Conservation (phyloP, 1,140 invertebrate genomes). For the Drosophila lini region DNA sequence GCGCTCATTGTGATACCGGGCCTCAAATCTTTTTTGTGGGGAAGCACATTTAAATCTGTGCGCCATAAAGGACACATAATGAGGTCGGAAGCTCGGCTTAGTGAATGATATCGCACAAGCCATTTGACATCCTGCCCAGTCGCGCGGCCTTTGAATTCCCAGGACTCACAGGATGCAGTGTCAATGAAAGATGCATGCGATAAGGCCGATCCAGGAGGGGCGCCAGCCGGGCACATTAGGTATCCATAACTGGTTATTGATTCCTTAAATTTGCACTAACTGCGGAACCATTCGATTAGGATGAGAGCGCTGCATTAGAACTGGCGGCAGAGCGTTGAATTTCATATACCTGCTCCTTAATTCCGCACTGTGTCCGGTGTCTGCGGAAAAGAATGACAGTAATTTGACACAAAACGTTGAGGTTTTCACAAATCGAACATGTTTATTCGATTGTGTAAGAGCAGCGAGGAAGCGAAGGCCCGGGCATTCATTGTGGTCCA, state of each 20-base stretch:
- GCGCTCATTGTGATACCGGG: constrained; percentile 24
- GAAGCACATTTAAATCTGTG: constrained; percentile 36
- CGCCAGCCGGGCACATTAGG: constrained; percentile 38
- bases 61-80: constrained; percentile 30
- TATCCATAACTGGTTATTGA: constrained; percentile 65
- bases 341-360: constrained; percentile 41
- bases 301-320: constrained; percentile 15
- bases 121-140: constrained; percentile 74
- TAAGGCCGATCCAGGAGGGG: constrained; percentile 53
- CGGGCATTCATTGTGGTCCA: constrained; percentile 56
- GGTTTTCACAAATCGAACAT: constrained; percentile 63
- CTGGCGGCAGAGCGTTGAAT: constrained; percentile 15
- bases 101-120: constrained; percentile 77
- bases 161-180: constrained; percentile 67
- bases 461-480: constrained; percentile 4
- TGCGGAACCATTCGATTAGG: constrained; percentile 28
- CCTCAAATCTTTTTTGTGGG: constrained; percentile 19
- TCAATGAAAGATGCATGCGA: constrained; percentile 62
- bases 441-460: constrained; percentile 61
- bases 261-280: constrained; percentile 43
- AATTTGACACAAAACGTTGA: constrained; percentile 73
- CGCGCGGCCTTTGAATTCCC: constrained; percentile 62
- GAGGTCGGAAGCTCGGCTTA: constrained; percentile 45
- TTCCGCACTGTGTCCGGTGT: constrained; percentile 46
- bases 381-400: constrained; percentile 66